Evolutionary conservation across 2,797 vertebrate genomes (phyloP).

Genomic region (Poecilia wingei): DNA sequence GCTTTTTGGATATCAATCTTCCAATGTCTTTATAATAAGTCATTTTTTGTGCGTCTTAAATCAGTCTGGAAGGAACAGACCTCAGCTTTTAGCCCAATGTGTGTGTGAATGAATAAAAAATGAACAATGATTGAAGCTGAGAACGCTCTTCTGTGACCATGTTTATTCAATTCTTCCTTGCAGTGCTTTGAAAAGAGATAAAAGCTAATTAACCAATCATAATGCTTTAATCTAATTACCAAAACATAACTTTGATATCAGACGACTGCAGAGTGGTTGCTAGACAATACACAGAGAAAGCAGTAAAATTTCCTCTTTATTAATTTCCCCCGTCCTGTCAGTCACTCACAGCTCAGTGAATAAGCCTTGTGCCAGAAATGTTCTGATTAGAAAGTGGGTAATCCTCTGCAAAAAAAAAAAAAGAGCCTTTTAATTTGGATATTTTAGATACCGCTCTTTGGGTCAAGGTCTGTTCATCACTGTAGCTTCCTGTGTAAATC

Average conservation of each 20-base stretch:
- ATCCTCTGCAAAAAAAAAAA: not conserved
- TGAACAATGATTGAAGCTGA: conserved; percentile 14
- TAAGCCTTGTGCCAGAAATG: conserved; percentile 10
- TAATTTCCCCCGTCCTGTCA: conserved; percentile 5
- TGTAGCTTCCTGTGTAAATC: not conserved
- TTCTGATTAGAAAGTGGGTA: conserved; percentile 3
- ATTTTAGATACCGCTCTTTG: conserved; percentile 10
- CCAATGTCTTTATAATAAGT: not conserved
- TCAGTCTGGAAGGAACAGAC: not conserved
- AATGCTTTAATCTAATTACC: conserved; percentile 51
- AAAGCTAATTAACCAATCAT: conserved; percentile 55
- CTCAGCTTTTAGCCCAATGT: not conserved
- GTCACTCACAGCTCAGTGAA: not conserved
- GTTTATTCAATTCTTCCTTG: conserved; percentile 37
- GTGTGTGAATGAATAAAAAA: conserved; percentile 23
- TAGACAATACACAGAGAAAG: conserved; percentile 24
- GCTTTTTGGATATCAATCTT: not conserved
- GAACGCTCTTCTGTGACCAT: conserved; percentile 23
- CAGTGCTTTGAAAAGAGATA: conserved; percentile 46
- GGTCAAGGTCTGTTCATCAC: conserved; percentile 12
- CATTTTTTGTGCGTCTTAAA: not conserved
- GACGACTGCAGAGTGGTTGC: conserved; percentile 21
- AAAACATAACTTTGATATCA: conserved; percentile 44
- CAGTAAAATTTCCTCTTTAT: conserved; percentile 13
- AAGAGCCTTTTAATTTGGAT: conserved; percentile 16